Percentiles rank a stretch among this genome's conserved stretches.
Conservation (phyloP, 2,113 vertebrate genomes). For the Hippocampus guttulatus region DNA sequence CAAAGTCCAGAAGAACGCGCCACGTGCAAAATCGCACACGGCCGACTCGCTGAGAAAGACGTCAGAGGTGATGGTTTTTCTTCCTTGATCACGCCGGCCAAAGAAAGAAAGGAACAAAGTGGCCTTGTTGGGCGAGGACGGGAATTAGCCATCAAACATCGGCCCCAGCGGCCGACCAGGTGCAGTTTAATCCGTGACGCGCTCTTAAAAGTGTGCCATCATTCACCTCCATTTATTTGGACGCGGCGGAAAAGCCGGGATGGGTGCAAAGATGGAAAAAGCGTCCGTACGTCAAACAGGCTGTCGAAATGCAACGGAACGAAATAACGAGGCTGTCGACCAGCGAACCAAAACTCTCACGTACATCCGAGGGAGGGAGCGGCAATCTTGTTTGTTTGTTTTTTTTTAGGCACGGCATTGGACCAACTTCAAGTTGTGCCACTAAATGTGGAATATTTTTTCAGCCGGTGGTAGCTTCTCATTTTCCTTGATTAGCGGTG, state of each 20-base stretch:
- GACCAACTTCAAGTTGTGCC: too few relatives aligned
- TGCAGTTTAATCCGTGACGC: constrained; percentile 49
- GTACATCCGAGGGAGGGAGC: constrained; percentile 18
- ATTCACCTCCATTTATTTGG: constrained; percentile 52
- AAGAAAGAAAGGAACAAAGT: constrained; percentile 55
- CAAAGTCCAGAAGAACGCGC: constrained; percentile 25
- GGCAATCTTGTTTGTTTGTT: constrained; percentile 14
- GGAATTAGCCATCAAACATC: constrained; percentile 33
- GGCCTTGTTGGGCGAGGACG: constrained; percentile 40
- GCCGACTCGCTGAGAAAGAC: constrained; percentile 34
- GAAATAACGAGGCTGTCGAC: constrained; percentile 47
- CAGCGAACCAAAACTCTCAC: constrained; percentile 36
- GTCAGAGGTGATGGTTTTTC: constrained; percentile 35
- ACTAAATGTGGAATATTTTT: too few relatives aligned
- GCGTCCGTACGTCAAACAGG: constrained; percentile 48
- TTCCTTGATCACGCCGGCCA: constrained; percentile 39
- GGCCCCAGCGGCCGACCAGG: constrained; percentile 30
- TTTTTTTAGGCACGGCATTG: too few relatives aligned
- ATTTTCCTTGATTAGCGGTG: neutral
- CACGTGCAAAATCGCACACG: constrained; percentile 36
- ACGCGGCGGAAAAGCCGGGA: constrained; percentile 39
- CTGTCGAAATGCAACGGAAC: constrained; percentile 52
- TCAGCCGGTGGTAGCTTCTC: neutral
- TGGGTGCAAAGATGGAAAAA: constrained; percentile 34
- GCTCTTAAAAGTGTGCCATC: constrained; percentile 53